Percentiles rank a stretch among this genome's conserved stretches.
Conservation (phyloP, 2,888 invertebrate species). For the Galeruca laticollis region DNA sequence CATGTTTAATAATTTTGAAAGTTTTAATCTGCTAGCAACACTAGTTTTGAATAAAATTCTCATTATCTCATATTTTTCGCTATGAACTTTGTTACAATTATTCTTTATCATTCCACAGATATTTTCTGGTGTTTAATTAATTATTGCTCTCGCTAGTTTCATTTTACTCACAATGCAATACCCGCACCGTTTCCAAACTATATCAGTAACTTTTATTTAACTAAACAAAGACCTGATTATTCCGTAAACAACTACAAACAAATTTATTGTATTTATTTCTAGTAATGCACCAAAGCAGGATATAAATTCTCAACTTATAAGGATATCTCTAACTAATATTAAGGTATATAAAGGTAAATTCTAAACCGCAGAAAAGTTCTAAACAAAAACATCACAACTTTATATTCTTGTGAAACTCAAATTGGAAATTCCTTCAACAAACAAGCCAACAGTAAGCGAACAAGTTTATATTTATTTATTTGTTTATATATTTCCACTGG, state of each 20-base stretch:
- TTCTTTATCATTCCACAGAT: too few relatives aligned
- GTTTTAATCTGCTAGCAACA: too few relatives aligned
- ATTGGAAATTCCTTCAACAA: slow-evolving; percentile 42
- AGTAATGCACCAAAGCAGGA: background rate
- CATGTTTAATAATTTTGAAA: too few relatives aligned
- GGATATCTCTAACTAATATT: slow-evolving; percentile 27
- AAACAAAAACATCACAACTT: slow-evolving; percentile 39
- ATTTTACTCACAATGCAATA: background rate
- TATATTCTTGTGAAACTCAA: slow-evolving; percentile 39
- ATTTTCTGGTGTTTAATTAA: background rate
- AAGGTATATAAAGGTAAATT: slow-evolving; percentile 28
- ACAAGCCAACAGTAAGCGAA: slow-evolving; percentile 39
- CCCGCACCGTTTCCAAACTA: background rate
- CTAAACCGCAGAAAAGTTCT: slow-evolving; percentile 27
- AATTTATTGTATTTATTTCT: slow-evolving; percentile 6
- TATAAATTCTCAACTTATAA: slow-evolving; percentile 26
- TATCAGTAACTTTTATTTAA: slow-evolving; percentile 4
- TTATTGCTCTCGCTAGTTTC: background rate
- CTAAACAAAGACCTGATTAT: slow-evolving; percentile 10
- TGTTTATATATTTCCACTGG: slow-evolving; percentile 35
- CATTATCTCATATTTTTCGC: too few relatives aligned
- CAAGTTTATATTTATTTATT: slow-evolving; percentile 46
- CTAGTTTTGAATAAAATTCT: too few relatives aligned
- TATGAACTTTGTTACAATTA: too few relatives aligned
- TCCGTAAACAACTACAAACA: slow-evolving; percentile 3